phyloP scores from a whole-genome alignment of 2,113 vertebrate genomes.

The Festucalex cinctus region DNA sequence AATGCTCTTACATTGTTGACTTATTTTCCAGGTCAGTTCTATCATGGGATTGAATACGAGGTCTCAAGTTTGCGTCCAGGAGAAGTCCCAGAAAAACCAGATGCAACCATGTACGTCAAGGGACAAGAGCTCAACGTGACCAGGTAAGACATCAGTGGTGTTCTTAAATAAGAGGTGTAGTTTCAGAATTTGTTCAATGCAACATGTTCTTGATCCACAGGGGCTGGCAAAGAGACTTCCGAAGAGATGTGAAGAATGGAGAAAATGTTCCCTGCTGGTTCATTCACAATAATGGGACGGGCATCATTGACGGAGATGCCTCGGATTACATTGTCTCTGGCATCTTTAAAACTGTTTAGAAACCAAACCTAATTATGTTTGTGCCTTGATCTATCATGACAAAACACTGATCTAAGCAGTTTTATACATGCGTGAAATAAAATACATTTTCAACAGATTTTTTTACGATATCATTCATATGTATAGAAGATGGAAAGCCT shows the following conservation, averaged over 20 bases:
- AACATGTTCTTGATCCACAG: conserved; percentile 61
- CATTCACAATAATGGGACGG: conserved; percentile 83
- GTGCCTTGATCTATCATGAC: background rate
- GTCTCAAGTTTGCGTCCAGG: conserved; percentile 81
- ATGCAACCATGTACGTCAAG: conserved; percentile 89
- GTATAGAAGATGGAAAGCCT: background rate
- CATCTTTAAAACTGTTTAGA: conserved; percentile 60
- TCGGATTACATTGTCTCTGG: conserved; percentile 79
- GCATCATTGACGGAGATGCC: conserved; percentile 82
- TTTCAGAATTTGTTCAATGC: background rate
- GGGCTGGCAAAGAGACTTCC: conserved; percentile 91
- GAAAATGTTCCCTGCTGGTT: conserved; percentile 86
- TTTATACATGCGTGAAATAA: background rate
- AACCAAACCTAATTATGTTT: background rate
- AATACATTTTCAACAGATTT: background rate
- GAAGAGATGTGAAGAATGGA: conserved; percentile 64
- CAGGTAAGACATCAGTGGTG: conserved; percentile 71
- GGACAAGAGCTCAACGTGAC: conserved; percentile 84
- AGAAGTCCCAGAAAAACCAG: conserved; percentile 81
- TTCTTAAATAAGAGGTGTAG: background rate
- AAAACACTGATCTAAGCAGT: background rate
- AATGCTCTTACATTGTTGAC: background rate
- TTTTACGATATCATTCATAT: too few species aligned
- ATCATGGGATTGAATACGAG: conserved; percentile 80
- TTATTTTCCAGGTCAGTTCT: conserved; percentile 85